A percentile compares a stretch with the other conserved stretches of the same genome.
Evolutionary conservation across 1,140 invertebrate genomes (phyloP).

Genomic region (Pogonomyrmex californicus): DNA sequence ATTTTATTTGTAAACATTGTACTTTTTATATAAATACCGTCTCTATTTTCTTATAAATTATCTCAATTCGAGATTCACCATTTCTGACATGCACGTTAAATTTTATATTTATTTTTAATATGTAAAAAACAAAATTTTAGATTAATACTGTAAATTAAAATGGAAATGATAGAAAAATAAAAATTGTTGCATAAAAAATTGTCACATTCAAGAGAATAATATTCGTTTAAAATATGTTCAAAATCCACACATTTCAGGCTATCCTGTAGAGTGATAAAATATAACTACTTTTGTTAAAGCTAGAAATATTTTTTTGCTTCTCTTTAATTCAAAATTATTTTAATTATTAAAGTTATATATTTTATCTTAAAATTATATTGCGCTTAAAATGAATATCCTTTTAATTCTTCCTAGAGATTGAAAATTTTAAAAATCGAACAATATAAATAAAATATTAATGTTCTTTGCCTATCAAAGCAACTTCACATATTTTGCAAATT

Average conservation of each 20-base stretch:
- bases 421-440: slow-evolving; percentile 88
- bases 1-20: slow-evolving; percentile 63
- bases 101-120: background rate
- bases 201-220: background rate
- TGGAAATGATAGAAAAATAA: background rate
- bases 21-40: slow-evolving; percentile 31
- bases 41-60: slow-evolving; percentile 29
- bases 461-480: slow-evolving; percentile 97
- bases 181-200: slow-evolving; percentile 37
- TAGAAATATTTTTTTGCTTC: background rate
- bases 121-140: background rate
- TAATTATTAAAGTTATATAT: slow-evolving; percentile 12
- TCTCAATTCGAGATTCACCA: background rate
- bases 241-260: background rate
- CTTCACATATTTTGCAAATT: slow-evolving; percentile 95
- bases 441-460: slow-evolving; percentile 85
- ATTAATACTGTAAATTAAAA: background rate
- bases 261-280: slow-evolving; percentile 1
- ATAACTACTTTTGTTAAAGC: background rate
- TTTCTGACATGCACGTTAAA: background rate
- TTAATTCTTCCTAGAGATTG: background rate
- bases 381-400: background rate
- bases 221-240: background rate
- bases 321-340: background rate
- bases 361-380: background rate